phyloP scores from a whole-genome alignment of 2,113 vertebrate species.

The Perca fluviatilis region DNA sequence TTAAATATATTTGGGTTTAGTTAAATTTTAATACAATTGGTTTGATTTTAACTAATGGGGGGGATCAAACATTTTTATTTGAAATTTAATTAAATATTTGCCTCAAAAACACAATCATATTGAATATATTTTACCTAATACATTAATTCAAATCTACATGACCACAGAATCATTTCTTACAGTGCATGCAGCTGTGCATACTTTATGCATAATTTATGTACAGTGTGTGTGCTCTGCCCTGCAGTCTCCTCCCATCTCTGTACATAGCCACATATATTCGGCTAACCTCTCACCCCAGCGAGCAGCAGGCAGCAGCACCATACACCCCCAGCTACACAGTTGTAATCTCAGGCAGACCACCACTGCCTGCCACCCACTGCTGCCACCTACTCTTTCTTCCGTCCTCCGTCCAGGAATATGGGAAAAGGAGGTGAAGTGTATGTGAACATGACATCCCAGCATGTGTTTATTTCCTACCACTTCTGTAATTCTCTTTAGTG shows the following conservation, averaged over 20 bases:
- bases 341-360: slow-evolving; percentile 28
- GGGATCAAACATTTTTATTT: too few relatives aligned
- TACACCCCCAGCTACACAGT: slow-evolving; percentile 18
- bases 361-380: slow-evolving; percentile 10
- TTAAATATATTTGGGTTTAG: too few relatives aligned
- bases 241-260: slow-evolving; percentile 11
- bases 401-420: not conserved
- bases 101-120: too few relatives aligned
- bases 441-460: slow-evolving; percentile 9
- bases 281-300: slow-evolving; percentile 34
- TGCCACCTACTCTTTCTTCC: not conserved
- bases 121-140: too few relatives aligned
- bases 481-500: slow-evolving; percentile 26
- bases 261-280: slow-evolving; percentile 10
- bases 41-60: too few relatives aligned
- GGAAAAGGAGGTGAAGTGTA: slow-evolving; percentile 3
- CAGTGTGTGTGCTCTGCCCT: slow-evolving; percentile 11
- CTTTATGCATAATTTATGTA: not conserved
- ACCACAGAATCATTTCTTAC: too few relatives aligned
- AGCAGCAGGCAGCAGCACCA: not conserved
- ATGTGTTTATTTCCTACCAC: slow-evolving; percentile 18
- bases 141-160: too few relatives aligned
- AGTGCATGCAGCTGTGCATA: not conserved
- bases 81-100: too few relatives aligned
- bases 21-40: too few relatives aligned